Percentiles rank a stretch among this genome's conserved stretches.
These are phyloP conservation scores for Oreochromis grahami DNA, from an alignment of 2,797 vertebrate species.

Conservation along the genomic window DNA sequence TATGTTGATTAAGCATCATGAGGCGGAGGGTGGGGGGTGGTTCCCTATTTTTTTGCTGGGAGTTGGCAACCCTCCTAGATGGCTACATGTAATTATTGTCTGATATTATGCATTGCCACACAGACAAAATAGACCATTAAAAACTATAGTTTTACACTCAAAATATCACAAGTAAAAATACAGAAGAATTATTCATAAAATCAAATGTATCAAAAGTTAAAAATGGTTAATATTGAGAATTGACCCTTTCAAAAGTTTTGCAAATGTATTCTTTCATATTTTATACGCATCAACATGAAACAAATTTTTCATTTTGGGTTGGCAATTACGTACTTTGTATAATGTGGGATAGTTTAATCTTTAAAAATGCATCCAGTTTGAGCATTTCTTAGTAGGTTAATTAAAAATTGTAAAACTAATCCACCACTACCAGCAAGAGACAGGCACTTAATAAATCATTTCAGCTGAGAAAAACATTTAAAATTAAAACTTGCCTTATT, in stretches of 20 bases:
- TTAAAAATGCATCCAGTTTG: background rate
- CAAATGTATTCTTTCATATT: background rate
- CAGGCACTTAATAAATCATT: background rate
- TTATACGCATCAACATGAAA: background rate
- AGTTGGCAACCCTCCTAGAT: too few species aligned
- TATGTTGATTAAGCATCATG: too few species aligned
- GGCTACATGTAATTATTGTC: too few species aligned
- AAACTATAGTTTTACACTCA: background rate
- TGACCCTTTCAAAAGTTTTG: background rate
- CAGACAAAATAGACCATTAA: background rate
- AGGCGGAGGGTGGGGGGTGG: too few species aligned
- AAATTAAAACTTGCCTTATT: background rate
- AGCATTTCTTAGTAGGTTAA: background rate
- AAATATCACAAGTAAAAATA: background rate
- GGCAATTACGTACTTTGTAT: background rate
- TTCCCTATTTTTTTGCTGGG: too few species aligned
- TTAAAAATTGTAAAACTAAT: background rate
- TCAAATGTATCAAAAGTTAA: background rate
- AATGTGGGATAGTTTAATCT: background rate
- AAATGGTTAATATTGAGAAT: background rate
- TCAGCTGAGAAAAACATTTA: background rate
- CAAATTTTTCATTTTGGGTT: background rate
- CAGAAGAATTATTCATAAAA: background rate
- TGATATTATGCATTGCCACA: background rate
- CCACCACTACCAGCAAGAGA: background rate